Evolutionary conservation across 2,888 invertebrate genomes (phyloP), one percentile per base, ranked within the genome.

Genomic region (Pseudeuparius sepicola): DNA sequence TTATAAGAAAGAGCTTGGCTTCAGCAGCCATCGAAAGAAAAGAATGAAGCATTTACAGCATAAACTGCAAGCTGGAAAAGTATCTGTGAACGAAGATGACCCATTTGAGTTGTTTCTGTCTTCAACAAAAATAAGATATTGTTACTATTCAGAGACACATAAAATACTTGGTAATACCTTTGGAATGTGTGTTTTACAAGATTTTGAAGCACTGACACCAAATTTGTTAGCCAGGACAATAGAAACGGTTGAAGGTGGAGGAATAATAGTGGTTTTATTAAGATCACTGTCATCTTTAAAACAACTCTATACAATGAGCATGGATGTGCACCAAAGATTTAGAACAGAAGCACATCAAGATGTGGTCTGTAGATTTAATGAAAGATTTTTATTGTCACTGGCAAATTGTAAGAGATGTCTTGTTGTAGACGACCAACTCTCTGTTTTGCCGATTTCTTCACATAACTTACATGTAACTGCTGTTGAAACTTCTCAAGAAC

Each of bases 271-370:
- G 30, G 70, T 99, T 40, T 67, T 99, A 4, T 67, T 98, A 9
- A 79, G 85, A 54, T 76, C 83, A 1, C 71, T 98, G 54, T 72
- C 75, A 36, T 96, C 96, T 0, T 66, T 99, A 14, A 80, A 89
- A 55, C 96, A 98, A 59, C 68, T 99, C 3, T 97, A 88, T 58
- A 86, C 96, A 0, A 83, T 98, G 71, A 81, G 82, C 43, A 99
- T 99, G 98, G 98, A 98, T 69, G 94, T 98, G 2, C 98, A 98
- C 67, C 78, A 88, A 44, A 73, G 89, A 48, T 93, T 87, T 58
- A 75, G 96, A 46, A 98, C 97, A 0, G 96, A 97, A 66, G 85
- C 93, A 0, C 88, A 96, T 57, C 77, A 84, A 55, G 82, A 88
- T 53, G 76, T 98, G 10, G 83, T 89, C 9, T 87, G 89, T 40